Conservation (phyloP, 2,797 vertebrate genomes). For the Pangasius krempfi region DNA sequence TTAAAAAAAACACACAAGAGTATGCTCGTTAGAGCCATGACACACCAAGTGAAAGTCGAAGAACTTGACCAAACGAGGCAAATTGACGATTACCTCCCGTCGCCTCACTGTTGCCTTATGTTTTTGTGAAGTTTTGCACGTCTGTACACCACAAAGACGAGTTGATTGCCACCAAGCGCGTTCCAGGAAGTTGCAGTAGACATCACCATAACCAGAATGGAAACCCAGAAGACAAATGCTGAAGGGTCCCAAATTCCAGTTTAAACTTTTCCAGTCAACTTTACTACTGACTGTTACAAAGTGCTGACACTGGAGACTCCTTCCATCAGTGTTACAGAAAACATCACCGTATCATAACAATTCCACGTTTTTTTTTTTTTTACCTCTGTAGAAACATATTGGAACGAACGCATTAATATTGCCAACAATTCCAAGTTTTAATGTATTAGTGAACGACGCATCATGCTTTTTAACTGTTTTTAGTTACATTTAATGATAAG, state of each 20-base stretch:
- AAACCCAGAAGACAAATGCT: neutral
- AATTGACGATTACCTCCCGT: neutral
- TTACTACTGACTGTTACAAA: neutral
- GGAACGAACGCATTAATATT: neutral
- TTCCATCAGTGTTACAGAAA: neutral
- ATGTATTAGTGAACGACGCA: neutral
- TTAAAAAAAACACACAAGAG: neutral
- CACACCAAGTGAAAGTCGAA: neutral
- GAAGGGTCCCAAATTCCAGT: neutral
- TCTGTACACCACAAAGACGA: no score
- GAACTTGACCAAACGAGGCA: neutral
- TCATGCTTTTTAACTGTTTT: neutral
- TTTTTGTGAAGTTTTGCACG: neutral
- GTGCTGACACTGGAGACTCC: neutral
- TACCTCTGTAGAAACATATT: neutral
- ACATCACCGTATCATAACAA: neutral
- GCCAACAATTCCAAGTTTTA: neutral
- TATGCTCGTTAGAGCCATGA: conserved; percentile 13
- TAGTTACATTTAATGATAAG: neutral
- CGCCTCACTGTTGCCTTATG: neutral
- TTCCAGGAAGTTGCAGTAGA: neutral
- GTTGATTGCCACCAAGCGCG: neutral
- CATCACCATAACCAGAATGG: neutral
- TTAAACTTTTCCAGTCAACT: neutral
- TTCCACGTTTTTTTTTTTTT: neutral